Percentiles rank a stretch among this genome's conserved stretches.
Evolutionary conservation across 2,797 vertebrate species (phyloP).

Genomic region (Pantherophis alleghaniensis): DNA sequence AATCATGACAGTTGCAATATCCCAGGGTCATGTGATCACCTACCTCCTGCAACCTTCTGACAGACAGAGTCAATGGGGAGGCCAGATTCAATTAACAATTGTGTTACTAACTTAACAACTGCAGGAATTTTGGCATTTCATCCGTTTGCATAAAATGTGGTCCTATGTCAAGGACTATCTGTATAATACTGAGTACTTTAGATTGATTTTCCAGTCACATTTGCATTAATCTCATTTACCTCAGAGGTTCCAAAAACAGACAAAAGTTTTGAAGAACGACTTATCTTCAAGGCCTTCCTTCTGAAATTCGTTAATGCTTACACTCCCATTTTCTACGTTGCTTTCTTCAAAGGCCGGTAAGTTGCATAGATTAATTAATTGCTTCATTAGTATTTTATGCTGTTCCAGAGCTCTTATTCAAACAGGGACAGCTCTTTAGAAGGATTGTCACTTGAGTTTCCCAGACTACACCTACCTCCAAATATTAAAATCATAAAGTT

Average conservation of each 20-base stretch:
- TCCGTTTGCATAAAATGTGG: neutral
- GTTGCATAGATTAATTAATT: slow-evolving; percentile 3
- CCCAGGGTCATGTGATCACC: neutral
- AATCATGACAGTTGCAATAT: neutral
- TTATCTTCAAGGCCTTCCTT: slow-evolving; percentile 95
- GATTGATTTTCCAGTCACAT: neutral
- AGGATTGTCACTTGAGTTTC: neutral
- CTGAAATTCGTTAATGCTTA: slow-evolving; percentile 97
- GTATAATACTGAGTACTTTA: neutral
- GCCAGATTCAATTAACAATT: neutral
- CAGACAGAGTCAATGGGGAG: neutral
- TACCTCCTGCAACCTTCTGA: neutral
- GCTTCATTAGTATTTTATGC: neutral
- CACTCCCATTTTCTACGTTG: slow-evolving; percentile 95
- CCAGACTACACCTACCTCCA: neutral
- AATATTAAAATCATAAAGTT: neutral
- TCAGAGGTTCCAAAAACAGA: slow-evolving; percentile 97
- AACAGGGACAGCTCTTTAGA: neutral
- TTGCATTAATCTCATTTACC: slow-evolving; percentile 37
- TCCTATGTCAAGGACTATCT: neutral
- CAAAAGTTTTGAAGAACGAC: slow-evolving; percentile 91
- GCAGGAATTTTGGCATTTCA: neutral
- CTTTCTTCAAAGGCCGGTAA: slow-evolving; percentile 97
- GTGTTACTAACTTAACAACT: neutral
- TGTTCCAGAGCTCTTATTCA: neutral